Percentiles rank a stretch among this genome's conserved stretches.
phyloP scores from a whole-genome alignment of 2,797 vertebrate genomes.

The Brotula barbata region DNA sequence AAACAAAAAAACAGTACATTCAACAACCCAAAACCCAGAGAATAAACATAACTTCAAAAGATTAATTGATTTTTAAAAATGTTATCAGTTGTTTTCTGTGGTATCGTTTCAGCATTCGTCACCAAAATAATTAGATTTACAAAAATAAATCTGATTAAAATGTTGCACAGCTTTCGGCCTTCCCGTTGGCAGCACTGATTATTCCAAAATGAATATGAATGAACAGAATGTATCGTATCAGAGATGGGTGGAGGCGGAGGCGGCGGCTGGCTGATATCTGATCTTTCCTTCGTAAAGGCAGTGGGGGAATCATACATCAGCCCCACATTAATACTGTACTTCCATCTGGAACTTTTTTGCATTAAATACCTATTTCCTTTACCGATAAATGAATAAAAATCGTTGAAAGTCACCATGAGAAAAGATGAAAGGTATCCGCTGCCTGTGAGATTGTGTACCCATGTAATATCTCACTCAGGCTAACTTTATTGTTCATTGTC shows the following conservation, averaged over 20 bases:
- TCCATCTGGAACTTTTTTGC: slow-evolving; percentile 26
- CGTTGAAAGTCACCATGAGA: slow-evolving; percentile 49
- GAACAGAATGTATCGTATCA: slow-evolving; percentile 7
- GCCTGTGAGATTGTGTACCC: slow-evolving; percentile 36
- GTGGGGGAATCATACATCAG: slow-evolving; percentile 17
- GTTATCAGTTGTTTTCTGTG: no score
- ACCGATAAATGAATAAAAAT: slow-evolving; percentile 44
- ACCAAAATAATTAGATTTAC: no score
- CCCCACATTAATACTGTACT: slow-evolving; percentile 7
- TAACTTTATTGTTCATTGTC: slow-evolving; percentile 64
- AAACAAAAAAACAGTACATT: no score
- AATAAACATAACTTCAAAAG: slow-evolving; percentile 4
- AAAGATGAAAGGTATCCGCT: slow-evolving; percentile 41
- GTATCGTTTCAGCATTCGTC: no score
- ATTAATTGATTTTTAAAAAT: no score
- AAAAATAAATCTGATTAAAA: neutral
- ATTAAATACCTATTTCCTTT: slow-evolving; percentile 39
- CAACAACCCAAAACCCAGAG: no score
- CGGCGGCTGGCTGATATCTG: slow-evolving; percentile 9
- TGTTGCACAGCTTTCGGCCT: neutral
- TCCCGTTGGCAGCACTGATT: slow-evolving; percentile 22
- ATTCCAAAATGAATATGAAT: slow-evolving; percentile 20
- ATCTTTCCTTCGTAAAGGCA: slow-evolving; percentile 23
- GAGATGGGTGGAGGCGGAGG: slow-evolving; percentile 9
- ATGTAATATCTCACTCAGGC: slow-evolving; percentile 48